phyloP scores from a whole-genome alignment of 2,888 invertebrate species.

The Lacanobia oleracea region DNA sequence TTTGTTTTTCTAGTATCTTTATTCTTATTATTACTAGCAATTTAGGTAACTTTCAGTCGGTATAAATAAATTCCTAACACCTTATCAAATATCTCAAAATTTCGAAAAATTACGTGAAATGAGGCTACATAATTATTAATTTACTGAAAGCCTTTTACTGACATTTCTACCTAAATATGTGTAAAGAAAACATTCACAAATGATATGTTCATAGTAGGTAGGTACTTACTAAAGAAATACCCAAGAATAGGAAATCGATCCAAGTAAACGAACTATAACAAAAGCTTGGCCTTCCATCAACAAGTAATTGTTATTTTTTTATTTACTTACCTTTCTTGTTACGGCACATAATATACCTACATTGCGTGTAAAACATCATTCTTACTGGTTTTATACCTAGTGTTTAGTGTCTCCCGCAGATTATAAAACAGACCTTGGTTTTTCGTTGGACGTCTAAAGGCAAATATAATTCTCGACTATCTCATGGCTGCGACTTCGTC shows the following conservation, averaged over 20 bases:
- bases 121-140: background rate
- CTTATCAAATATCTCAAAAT: too few relatives aligned
- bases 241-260: slow-evolving; percentile 21
- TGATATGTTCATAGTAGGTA: background rate
- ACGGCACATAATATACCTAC: slow-evolving; percentile 20
- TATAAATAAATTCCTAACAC: too few relatives aligned
- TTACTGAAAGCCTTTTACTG: background rate
- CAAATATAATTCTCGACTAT: background rate
- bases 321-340: background rate
- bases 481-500: background rate
- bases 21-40: too few relatives aligned
- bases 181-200: slow-evolving; percentile 6
- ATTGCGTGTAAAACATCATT: slow-evolving; percentile 53
- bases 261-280: slow-evolving; percentile 23
- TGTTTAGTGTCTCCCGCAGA: background rate
- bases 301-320: slow-evolving; percentile 18
- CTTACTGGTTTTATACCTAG: slow-evolving; percentile 12
- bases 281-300: slow-evolving; percentile 30
- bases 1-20: too few relatives aligned
- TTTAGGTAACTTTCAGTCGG: too few relatives aligned
- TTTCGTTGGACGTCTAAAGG: background rate
- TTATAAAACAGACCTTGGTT: background rate
- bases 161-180: background rate
- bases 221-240: background rate
- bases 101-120: too few relatives aligned